Evolutionary conservation across 2,113 vertebrate species (phyloP), one percentile per base, ranked within the genome.

Genomic region (Muscicapa adusta): DNA sequence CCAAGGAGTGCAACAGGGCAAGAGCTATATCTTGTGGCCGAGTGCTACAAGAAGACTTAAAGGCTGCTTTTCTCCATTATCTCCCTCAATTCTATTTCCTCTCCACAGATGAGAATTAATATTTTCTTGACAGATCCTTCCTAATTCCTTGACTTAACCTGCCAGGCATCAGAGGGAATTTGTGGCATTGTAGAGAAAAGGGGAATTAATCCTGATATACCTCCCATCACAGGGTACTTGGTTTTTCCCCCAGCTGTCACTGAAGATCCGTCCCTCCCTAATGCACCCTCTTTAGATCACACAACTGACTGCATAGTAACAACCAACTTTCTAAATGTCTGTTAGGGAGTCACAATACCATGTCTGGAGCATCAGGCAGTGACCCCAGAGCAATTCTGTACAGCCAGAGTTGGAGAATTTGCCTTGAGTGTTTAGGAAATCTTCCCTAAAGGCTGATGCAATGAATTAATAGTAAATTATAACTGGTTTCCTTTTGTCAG

Each of bases 1-100:
- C 22, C 0, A 1, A 38, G n/a, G 12, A 33, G 3, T 48, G 7
- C 1, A 12, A 14, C 4, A 9, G 19, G 16, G 36, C 26, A 80
- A 56, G n/a, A 81, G 5, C 22, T 77, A 18, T 33, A 29, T 5
- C 31, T 3, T 0, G 4, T 50, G 16, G 36, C 28, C 4, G 3
- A 58, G 74, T 75, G 14, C 38, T 19, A 50, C 34, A n/a, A 40
- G 33, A 18, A 78, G 6, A 66, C 40, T 51, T 56, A 80, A 84
- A 93, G 50, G 31, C 24, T 48, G 6, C 18, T 84, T 38, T 80
- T 68, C 26, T 10, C 26, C 7, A 3, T 68, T 70, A 16, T 26
- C 42, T 81, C n/a, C 12, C 20, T 85, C 62, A 74, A 36, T 15
- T 34, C 47, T 1, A 5, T 62, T 85, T 82, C 68, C n/a, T 40